These are phyloP conservation scores for Gasterosteus aculeatus DNA, from an alignment of 2,113 vertebrate genomes.

Conservation along the genomic window DNA sequence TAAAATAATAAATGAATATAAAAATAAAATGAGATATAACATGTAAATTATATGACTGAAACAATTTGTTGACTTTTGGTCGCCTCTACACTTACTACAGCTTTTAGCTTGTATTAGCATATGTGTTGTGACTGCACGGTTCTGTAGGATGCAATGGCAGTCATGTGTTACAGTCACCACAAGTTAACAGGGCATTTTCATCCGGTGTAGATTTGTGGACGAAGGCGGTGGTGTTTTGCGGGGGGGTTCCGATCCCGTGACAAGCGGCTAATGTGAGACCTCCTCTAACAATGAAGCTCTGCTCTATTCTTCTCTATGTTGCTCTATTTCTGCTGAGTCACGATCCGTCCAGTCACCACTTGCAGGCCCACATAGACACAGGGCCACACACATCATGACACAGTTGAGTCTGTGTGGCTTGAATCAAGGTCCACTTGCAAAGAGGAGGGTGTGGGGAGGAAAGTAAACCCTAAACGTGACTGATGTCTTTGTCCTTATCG, in stretches of 20 bases:
- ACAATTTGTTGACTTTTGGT: background rate
- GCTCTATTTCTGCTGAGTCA: constrained; percentile 73
- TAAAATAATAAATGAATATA: background rate
- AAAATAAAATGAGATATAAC: background rate
- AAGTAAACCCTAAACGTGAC: constrained; percentile 66
- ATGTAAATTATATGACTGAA: background rate
- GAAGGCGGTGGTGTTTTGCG: background rate
- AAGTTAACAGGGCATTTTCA: background rate
- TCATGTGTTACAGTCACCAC: background rate
- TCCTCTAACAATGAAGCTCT: constrained; percentile 34
- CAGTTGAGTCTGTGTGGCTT: constrained; percentile 75
- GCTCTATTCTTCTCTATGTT: constrained; percentile 40
- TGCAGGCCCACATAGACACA: constrained; percentile 67
- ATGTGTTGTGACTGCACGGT: background rate
- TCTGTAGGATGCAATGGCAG: background rate
- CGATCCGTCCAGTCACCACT: constrained; percentile 64
- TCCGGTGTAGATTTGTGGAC: background rate
- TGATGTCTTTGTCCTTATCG: constrained; percentile 75
- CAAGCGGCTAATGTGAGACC: constrained; percentile 3
- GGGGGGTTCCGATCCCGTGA: background rate
- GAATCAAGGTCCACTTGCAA: constrained; percentile 73
- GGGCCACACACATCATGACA: constrained; percentile 77
- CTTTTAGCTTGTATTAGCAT: background rate
- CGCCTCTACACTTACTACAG: background rate
- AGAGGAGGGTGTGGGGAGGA: constrained; percentile 56